Percentiles rank a stretch among this genome's conserved stretches.
These are phyloP conservation scores for Drosophila ezoana DNA, from an alignment of 2,888 invertebrate genomes.

Conservation along the genomic window DNA sequence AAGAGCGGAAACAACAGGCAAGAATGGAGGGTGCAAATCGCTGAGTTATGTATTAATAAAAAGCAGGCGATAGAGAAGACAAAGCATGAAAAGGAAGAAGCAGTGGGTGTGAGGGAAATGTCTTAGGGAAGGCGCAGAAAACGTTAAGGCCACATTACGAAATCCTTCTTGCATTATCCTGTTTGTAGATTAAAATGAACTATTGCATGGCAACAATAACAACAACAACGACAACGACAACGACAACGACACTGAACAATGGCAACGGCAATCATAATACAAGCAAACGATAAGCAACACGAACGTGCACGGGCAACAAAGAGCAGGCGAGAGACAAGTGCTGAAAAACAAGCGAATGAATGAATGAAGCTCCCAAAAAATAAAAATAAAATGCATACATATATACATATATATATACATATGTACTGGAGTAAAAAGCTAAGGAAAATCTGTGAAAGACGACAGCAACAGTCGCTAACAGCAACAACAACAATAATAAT, in stretches of 20 bases:
- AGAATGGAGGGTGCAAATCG: constrained; percentile 40
- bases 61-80: constrained; percentile 55
- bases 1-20: constrained; percentile 23
- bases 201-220: constrained; percentile 70
- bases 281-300: constrained; percentile 78
- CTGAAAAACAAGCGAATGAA: constrained; percentile 39
- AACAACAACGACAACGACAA: constrained; percentile 35
- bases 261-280: constrained; percentile 74
- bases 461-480: constrained; percentile 39
- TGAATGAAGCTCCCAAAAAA: constrained; percentile 35
- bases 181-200: constrained; percentile 80
- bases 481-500: constrained; percentile 58
- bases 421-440: constrained; percentile 23
- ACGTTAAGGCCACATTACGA: constrained; percentile 69
- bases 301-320: constrained; percentile 57
- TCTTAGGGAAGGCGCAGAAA: constrained; percentile 35
- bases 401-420: constrained; percentile 22
- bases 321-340: constrained; percentile 48
- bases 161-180: constrained; percentile 79
- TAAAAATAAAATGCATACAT: constrained; percentile 17
- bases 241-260: constrained; percentile 57
- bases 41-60: constrained; percentile 63
- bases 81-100: constrained; percentile 39
- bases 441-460: constrained; percentile 72
- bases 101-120: constrained; percentile 5